Conservation (phyloP, 2,888 invertebrate species). For the Hypsopygia costalis region DNA sequence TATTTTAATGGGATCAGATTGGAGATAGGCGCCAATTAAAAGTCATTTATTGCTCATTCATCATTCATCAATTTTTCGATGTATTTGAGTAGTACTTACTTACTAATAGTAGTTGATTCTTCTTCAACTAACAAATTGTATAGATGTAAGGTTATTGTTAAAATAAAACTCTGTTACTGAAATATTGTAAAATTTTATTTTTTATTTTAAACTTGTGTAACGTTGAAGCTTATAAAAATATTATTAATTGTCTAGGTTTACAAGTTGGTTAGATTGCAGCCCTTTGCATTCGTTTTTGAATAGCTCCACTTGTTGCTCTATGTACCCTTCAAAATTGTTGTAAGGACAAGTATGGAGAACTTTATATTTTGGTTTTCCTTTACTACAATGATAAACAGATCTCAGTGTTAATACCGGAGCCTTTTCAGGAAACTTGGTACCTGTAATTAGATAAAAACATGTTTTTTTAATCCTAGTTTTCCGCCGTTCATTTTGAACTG, state of each 20-base stretch:
- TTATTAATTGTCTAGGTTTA: conserved; percentile 45
- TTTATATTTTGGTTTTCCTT: conserved; percentile 67
- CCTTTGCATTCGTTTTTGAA: conserved; percentile 71
- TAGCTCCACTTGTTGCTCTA: conserved; percentile 69
- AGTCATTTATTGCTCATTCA: background rate
- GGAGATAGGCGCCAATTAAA: background rate
- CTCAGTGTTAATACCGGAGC: conserved; percentile 73
- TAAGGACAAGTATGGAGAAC: conserved; percentile 62
- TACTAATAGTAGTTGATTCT: background rate
- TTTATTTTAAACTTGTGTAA: no score
- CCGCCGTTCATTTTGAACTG: no score
- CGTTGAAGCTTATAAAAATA: background rate
- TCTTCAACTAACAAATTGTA: background rate
- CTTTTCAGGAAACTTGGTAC: conserved; percentile 76
- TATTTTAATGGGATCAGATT: background rate
- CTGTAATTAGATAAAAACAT: conserved; percentile 38
- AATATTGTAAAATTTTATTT: background rate
- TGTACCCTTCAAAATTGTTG: conserved; percentile 66
- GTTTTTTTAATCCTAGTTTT: no score
- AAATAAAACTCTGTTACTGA: conserved; percentile 8
- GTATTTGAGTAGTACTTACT: background rate
- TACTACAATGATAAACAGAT: conserved; percentile 78
- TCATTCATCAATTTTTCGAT: background rate
- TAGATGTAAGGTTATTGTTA: conserved; percentile 9
- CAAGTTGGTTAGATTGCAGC: conserved; percentile 34